A percentile compares a stretch with the other conserved stretches of the same genome.
Evolutionary conservation across 2,888 invertebrate species (phyloP).

Genomic region (Tethea ocularis): DNA sequence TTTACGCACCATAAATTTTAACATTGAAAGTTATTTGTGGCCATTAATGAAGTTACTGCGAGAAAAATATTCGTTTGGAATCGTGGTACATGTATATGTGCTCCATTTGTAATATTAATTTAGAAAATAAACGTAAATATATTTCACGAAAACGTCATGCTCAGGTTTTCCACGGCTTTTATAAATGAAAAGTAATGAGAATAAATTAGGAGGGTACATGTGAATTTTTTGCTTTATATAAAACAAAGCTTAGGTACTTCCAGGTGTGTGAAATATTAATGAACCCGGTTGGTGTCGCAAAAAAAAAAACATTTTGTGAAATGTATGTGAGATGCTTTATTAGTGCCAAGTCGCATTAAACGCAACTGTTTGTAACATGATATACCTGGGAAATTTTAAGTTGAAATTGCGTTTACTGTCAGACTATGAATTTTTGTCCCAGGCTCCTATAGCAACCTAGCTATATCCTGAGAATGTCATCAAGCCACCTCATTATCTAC

Average conservation of each 20-base stretch:
- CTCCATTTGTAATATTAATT: conserved; percentile 1
- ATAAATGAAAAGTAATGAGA: conserved; percentile 2
- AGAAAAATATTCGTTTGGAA: conserved; percentile 42
- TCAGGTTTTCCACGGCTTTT: conserved; percentile 1
- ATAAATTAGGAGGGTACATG: conserved; percentile 1
- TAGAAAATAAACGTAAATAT: conserved; percentile 4
- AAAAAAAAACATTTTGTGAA: background rate
- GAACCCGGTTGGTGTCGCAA: background rate
- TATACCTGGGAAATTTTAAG: no score
- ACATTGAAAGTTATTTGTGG: conserved; percentile 67
- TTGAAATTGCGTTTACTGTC: no score
- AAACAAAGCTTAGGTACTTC: background rate
- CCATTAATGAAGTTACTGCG: conserved; percentile 63
- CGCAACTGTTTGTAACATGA: no score
- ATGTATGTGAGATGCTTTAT: background rate
- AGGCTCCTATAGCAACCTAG: no score
- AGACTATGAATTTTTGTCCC: background rate
- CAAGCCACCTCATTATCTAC: no score
- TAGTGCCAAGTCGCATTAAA: no score
- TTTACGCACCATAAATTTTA: conserved; percentile 73
- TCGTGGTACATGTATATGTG: conserved; percentile 5
- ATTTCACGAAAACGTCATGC: conserved; percentile 4
- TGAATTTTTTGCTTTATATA: background rate
- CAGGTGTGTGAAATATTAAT: conserved; percentile 1
- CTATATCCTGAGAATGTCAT: no score